These are phyloP conservation scores for Metridium senile DNA, from an alignment of 92 coral and sea anemone species.

Conservation along the genomic window DNA sequence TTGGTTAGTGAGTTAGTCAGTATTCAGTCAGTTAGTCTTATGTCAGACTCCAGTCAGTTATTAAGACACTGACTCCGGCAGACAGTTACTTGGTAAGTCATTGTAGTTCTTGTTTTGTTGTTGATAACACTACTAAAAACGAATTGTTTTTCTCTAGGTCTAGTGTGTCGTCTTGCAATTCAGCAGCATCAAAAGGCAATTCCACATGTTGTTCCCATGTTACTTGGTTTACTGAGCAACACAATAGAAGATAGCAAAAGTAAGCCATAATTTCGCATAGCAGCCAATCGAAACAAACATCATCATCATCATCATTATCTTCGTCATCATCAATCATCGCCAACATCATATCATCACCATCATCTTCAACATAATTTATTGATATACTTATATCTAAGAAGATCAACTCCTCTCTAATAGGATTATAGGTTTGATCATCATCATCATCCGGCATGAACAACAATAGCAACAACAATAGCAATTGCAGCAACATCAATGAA, in stretches of 20 bases:
- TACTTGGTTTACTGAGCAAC: conserved; percentile 47
- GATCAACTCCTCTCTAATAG: neutral
- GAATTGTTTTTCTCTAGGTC: no score
- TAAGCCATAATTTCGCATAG: neutral
- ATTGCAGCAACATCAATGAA: no score
- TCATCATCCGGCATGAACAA: neutral
- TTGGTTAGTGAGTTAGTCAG: no score
- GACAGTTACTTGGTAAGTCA: no score
- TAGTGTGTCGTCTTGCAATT: conserved; percentile 56
- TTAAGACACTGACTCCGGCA: no score
- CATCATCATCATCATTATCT: neutral
- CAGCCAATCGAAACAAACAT: neutral
- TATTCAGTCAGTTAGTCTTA: no score
- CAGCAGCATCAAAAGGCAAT: conserved; percentile 53
- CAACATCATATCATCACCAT: neutral
- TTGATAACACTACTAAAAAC: no score
- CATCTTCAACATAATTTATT: neutral
- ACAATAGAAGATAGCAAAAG: conserved; percentile 2
- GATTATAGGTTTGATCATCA: neutral
- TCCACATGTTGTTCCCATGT: conserved; percentile 44
- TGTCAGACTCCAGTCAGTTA: no score
- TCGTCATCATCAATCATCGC: neutral
- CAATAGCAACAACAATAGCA: no score
- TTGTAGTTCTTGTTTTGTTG: no score
- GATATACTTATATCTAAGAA: neutral